Percentiles rank a stretch among this genome's conserved stretches.
These are phyloP conservation scores for Aramus guarauna DNA, from an alignment of 2,113 vertebrate genomes.

Conservation along the genomic window DNA sequence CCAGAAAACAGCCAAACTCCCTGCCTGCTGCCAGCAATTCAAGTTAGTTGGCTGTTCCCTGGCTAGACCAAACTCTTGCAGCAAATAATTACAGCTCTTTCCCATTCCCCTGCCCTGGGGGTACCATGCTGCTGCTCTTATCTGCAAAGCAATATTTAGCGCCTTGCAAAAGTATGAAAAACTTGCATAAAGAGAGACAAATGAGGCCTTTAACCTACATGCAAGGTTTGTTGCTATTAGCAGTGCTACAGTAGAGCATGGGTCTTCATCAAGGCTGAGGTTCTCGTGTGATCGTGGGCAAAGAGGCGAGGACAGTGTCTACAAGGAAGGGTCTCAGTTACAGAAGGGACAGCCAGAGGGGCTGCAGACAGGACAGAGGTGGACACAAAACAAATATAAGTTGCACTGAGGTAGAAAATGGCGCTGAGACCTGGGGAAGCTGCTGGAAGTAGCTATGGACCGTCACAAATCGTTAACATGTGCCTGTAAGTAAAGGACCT, in stretches of 20 bases:
- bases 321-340: neutral
- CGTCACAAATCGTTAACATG: neutral
- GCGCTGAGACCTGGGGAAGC: neutral
- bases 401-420: neutral
- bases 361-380: neutral
- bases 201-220: neutral
- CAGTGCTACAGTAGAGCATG: neutral
- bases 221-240: neutral
- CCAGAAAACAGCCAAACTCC: neutral
- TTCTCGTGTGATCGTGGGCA: neutral
- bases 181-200: neutral
- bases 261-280: neutral
- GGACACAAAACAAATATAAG: neutral
- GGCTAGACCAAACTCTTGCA: neutral
- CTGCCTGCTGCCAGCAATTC: neutral
- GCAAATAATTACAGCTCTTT: conserved; percentile 16
- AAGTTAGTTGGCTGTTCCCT: neutral
- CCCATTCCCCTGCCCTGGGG: neutral
- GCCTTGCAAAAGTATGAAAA: neutral
- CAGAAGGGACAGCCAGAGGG: neutral
- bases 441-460: neutral
- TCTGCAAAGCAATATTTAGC: neutral
- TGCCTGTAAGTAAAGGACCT: neutral
- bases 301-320: fast-evolving
- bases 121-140: neutral